phyloP scores from a whole-genome alignment of 2,888 invertebrate species.

The Oxyteleia sp. region DNA sequence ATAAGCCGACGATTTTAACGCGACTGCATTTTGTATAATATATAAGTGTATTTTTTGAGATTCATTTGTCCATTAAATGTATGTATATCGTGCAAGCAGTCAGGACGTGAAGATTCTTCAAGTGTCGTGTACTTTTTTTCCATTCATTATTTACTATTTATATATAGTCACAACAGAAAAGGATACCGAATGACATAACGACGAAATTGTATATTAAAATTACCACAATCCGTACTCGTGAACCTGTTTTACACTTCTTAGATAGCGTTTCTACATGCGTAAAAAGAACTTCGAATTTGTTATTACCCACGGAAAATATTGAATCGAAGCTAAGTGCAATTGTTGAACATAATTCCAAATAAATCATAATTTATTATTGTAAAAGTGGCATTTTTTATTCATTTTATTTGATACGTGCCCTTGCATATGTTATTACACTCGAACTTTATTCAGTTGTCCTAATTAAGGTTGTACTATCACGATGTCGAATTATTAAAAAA shows the following conservation, averaged over 20 bases:
- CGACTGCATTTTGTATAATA: constrained; percentile 69
- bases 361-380: constrained; percentile 86
- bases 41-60: constrained; percentile 61
- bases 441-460: too few relatives aligned
- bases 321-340: constrained; percentile 78
- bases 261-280: constrained; percentile 69
- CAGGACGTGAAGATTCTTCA: constrained; percentile 30
- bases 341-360: constrained; percentile 85
- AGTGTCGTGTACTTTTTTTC: too few relatives aligned
- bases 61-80: constrained; percentile 55
- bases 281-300: constrained; percentile 56
- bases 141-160: constrained; percentile 37
- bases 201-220: constrained; percentile 67
- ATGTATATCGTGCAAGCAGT: constrained; percentile 54
- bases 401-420: too few relatives aligned
- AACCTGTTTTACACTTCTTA: constrained; percentile 68
- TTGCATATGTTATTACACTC: too few relatives aligned
- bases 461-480: too few relatives aligned
- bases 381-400: constrained; percentile 19
- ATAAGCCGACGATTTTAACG: constrained; percentile 40
- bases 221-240: constrained; percentile 30
- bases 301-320: constrained; percentile 38
- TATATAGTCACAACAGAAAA: constrained; percentile 34
- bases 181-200: constrained; percentile 36
- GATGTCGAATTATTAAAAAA: too few relatives aligned